These are phyloP conservation scores for Tenthredo distinguenda DNA, from an alignment of 2,888 invertebrate genomes.

Conservation along the genomic window DNA sequence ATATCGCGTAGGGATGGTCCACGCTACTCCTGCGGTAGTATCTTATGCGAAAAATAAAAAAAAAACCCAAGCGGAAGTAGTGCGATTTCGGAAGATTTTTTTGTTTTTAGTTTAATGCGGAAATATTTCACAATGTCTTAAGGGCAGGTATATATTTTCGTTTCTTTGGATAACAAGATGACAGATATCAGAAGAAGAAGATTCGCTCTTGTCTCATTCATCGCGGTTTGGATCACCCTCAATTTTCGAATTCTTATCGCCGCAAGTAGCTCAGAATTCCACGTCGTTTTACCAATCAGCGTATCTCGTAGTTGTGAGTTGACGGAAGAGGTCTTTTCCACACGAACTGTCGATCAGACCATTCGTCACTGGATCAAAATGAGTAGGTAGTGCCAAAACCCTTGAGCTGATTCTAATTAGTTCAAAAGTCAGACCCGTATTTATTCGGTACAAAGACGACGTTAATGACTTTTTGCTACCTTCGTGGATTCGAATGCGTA, in stretches of 20 bases:
- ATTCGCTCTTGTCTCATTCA: background rate
- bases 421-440: background rate
- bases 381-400: background rate
- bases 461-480: background rate
- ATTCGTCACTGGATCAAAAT: background rate
- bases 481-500: background rate
- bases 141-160: background rate
- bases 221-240: background rate
- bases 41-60: background rate
- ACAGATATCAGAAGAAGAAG: background rate
- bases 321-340: constrained; percentile 25
- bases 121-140: background rate
- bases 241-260: background rate
- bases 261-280: background rate
- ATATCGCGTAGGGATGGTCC: constrained; percentile 13
- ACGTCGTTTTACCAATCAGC: background rate
- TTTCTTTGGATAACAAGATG: background rate
- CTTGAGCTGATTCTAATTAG: too few relatives aligned
- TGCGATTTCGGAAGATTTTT: background rate
- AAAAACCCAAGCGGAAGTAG: background rate
- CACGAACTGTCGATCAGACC: background rate
- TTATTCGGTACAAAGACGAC: background rate
- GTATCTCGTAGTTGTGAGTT: constrained; percentile 24
- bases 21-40: background rate
- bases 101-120: background rate